Evolutionary conservation across 2,797 vertebrate species (phyloP).

Genomic region (Sebastes steindachneri): DNA sequence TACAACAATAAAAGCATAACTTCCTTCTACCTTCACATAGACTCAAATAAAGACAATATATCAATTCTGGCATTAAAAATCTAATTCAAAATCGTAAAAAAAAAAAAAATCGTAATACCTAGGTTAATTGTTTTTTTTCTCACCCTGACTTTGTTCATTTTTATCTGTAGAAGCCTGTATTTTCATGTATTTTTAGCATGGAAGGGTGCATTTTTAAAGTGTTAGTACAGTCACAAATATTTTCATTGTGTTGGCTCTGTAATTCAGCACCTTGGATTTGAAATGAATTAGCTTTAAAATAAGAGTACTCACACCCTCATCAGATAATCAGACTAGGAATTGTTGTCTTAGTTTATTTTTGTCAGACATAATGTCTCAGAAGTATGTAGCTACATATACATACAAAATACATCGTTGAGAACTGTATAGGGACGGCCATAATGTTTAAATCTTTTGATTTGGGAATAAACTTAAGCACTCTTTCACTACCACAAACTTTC

Average conservation of each 20-base stretch:
- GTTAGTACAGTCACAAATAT: background rate
- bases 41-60: no score
- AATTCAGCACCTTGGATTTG: background rate
- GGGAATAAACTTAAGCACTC: no score
- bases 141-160: background rate
- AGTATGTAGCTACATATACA: background rate
- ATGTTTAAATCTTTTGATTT: background rate
- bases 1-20: no score
- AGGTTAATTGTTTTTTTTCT: no score
- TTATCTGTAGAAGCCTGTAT: background rate
- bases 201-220: background rate
- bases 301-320: background rate
- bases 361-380: background rate
- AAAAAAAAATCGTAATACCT: no score
- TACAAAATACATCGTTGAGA: background rate
- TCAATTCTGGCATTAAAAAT: fast-evolving
- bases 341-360: no score
- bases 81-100: no score
- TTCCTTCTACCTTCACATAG: no score
- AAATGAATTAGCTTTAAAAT: background rate
- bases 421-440: background rate
- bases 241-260: background rate
- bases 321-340: background rate
- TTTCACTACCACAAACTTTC: background rate
- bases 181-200: background rate